phyloP scores from a whole-genome alignment of 2,888 invertebrate species.

The Macrosoma leucophasiata region DNA sequence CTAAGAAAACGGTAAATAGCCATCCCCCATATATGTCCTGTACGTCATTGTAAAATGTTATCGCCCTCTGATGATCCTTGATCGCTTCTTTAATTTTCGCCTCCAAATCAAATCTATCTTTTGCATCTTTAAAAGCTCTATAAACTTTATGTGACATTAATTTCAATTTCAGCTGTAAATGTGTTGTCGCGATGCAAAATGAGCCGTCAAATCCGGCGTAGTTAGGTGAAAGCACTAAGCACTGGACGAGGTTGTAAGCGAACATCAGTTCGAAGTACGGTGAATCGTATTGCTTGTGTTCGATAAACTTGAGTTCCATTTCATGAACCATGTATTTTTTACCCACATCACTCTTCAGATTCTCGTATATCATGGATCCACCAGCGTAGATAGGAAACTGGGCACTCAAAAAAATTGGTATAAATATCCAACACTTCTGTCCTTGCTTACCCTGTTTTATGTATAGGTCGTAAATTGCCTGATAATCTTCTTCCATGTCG shows the following conservation, averaged over 20 bases:
- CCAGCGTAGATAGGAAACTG: conserved; percentile 49
- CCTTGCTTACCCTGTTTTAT: conserved; percentile 40
- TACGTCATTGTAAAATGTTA: conserved; percentile 38
- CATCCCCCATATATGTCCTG: conserved; percentile 50
- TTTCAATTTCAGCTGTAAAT: conserved; percentile 49
- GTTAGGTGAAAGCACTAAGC: conserved; percentile 38
- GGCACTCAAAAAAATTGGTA: conserved; percentile 38
- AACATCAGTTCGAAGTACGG: conserved; percentile 52
- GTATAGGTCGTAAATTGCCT: conserved; percentile 39
- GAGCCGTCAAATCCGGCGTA: conserved; percentile 53
- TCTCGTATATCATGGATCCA: conserved; percentile 38
- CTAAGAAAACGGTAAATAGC: conserved; percentile 44
- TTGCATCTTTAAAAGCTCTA: conserved; percentile 37
- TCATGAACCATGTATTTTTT: conserved; percentile 48
- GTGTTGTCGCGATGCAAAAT: conserved; percentile 51
- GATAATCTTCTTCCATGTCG: conserved; percentile 38
- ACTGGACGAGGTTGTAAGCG: conserved; percentile 41
- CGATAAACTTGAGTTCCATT: conserved; percentile 44
- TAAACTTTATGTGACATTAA: conserved; percentile 39
- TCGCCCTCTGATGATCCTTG: conserved; percentile 45
- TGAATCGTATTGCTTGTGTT: conserved; percentile 45
- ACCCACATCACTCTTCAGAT: conserved; percentile 38
- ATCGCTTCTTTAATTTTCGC: conserved; percentile 37
- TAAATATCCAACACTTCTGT: conserved; percentile 42
- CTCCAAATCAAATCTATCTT: conserved; percentile 31